A percentile compares a stretch with the other conserved stretches of the same genome.
Evolutionary conservation across 1,140 invertebrate species (phyloP).

Genomic region (Diachasma alloeum): DNA sequence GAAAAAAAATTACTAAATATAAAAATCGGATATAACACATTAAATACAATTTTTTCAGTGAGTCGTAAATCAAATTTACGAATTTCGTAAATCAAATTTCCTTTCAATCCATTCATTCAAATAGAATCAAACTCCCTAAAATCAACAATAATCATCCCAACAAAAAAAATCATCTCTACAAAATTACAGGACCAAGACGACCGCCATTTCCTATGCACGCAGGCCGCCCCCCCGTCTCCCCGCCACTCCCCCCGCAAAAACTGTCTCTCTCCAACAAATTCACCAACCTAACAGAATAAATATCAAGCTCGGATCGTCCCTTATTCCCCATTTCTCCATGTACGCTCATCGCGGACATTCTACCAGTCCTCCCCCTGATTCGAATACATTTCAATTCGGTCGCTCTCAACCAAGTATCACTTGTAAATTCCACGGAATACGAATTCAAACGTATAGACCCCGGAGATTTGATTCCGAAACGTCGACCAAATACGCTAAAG

Average conservation of each 20-base stretch:
- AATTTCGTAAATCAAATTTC: no score
- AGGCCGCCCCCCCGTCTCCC: slow-evolving; percentile 32
- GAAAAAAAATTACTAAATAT: no score
- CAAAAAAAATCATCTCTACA: neutral
- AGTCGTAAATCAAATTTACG: no score
- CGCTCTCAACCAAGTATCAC: slow-evolving; percentile 9
- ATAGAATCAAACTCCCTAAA: no score
- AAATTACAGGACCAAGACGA: slow-evolving; percentile 23
- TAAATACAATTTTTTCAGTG: no score
- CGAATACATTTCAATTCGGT: slow-evolving; percentile 11
- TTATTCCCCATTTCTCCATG: neutral
- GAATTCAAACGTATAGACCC: slow-evolving; percentile 8
- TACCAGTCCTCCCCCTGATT: neutral
- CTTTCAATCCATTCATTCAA: no score
- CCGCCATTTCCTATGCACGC: slow-evolving; percentile 42
- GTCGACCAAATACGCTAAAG: neutral
- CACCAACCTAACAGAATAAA: slow-evolving; percentile 4
- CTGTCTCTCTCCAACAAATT: slow-evolving; percentile 13
- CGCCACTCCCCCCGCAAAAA: no score
- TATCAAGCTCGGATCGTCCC: neutral
- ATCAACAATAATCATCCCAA: no score
- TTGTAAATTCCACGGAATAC: slow-evolving; percentile 19
- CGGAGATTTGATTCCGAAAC: slow-evolving; percentile 24
- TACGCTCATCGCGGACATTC: slow-evolving; percentile 9
- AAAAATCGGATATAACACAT: no score